Percentiles rank a stretch among this genome's conserved stretches.
These are phyloP conservation scores for Neotragus pygmaeus DNA, from an alignment of 2,113 vertebrate genomes.

Conservation along the genomic window DNA sequence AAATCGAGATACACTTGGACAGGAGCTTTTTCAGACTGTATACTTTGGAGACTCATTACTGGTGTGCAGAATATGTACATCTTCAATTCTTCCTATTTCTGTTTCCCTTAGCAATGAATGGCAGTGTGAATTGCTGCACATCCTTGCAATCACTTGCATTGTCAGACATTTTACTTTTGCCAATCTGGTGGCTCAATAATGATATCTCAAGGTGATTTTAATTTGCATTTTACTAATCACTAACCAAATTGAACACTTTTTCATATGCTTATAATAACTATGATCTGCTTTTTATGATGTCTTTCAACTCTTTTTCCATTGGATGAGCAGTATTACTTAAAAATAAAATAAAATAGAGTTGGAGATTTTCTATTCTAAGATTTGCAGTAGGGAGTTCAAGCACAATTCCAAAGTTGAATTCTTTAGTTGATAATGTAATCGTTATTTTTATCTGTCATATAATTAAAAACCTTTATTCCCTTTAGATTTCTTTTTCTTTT, in stretches of 20 bases:
- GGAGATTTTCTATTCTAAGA: neutral
- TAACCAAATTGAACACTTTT: constrained; percentile 26
- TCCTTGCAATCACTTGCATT: neutral
- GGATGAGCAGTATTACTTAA: neutral
- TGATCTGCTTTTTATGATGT: neutral
- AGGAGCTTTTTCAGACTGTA: neutral
- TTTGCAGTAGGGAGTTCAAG: constrained; percentile 36
- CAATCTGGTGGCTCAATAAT: neutral
- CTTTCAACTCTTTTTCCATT: constrained; percentile 2
- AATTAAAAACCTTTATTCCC: constrained; percentile 50
- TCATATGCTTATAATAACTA: neutral
- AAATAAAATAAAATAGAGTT: neutral
- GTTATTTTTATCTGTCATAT: constrained; percentile 56
- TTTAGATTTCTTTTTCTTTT: constrained; percentile 49
- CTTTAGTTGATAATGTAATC: constrained; percentile 54
- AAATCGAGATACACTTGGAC: neutral
- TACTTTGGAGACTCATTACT: neutral
- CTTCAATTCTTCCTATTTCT: neutral
- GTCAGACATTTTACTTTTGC: constrained; percentile 38
- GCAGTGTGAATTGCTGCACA: neutral
- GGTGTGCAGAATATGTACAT: neutral
- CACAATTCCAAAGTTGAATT: constrained; percentile 55
- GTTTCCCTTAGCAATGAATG: neutral
- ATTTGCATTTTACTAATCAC: constrained; percentile 52
- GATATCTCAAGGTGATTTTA: constrained; percentile 41